Base-by-base conservation (phyloP, 2,113 vertebrate species). In the Furnarius figulus region DNA sequence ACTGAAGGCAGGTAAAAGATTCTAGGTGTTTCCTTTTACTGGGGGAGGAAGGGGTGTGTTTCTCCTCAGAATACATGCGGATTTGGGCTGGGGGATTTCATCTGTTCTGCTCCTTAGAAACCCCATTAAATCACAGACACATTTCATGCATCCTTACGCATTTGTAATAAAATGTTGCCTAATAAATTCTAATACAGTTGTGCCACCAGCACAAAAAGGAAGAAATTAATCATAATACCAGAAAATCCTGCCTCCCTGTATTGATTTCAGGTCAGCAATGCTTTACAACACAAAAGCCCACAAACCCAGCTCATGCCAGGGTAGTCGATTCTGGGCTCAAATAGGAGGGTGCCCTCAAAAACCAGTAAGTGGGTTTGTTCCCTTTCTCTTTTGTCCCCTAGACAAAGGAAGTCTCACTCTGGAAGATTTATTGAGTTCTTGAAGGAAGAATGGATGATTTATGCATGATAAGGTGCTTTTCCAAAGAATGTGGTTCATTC, bases 121-220 rank as follows among this genome's bases (percentile, higher is more conserved):
- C 37, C 62, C 70, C 28, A 53, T 79, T 58, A 91, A 87, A 85
- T 85, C 67, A 87, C 62, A 73, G 79, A 59, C 12, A 37, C 7
- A 37, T 76, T 77, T 85, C 30, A 74, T 71, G 59, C 3, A 16
- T 66, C 52, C 31, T 89, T 80, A 66, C 25, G 49, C 52, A 75
- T 18, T 61, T 14, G 50, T 67, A 96, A 68, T 52, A 90, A 92
- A 94, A 68, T 0, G 2, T n/a, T 82, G 31, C 28, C 47, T 77
- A 76, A 70, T 84, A 67, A 37, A 77, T 80, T 79, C 61, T 95
- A 78, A 89, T 68, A 74, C 16, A 53, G 37, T 78, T 89, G 61
- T 83, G 59, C 44, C 21, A 14, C 23, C 67, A 71, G 44, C 67
- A 82, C 83, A 73, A 91, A 91, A 90, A 68, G 85, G 47, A 89